phyloP scores from a whole-genome alignment of 2,797 vertebrate genomes.

The Gymnothorax javanicus region DNA sequence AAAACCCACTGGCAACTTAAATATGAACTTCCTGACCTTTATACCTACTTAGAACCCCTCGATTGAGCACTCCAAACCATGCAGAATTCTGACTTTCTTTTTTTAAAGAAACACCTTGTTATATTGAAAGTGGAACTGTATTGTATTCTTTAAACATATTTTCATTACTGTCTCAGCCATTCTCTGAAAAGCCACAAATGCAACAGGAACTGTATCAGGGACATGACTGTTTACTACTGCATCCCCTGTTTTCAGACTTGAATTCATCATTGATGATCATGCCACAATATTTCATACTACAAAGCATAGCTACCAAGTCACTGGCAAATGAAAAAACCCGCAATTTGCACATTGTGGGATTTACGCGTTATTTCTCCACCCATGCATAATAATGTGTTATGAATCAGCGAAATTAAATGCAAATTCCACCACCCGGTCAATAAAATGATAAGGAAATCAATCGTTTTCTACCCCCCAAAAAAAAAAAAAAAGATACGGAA shows the following conservation, averaged over 20 bases:
- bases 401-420: too few relatives aligned
- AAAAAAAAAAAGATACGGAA: too few relatives aligned
- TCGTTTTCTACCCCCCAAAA: too few relatives aligned
- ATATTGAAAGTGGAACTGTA: neutral
- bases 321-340: too few relatives aligned
- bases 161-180: neutral
- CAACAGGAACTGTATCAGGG: neutral
- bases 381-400: too few relatives aligned
- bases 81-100: conserved; percentile 1
- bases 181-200: neutral
- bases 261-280: neutral
- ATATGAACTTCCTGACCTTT: neutral
- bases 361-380: too few relatives aligned
- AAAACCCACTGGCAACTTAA: neutral
- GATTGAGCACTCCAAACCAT: neutral
- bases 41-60: neutral
- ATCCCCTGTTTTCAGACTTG: neutral
- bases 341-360: too few relatives aligned
- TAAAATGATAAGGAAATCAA: too few relatives aligned
- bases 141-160: conserved; percentile 4
- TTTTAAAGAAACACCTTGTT: conserved; percentile 7
- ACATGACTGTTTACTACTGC: neutral
- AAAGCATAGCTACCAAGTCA: too few relatives aligned
- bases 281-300: neutral
- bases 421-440: too few relatives aligned